phyloP scores from a whole-genome alignment of 2,888 invertebrate genomes.

The Epirrhoe tristata region DNA sequence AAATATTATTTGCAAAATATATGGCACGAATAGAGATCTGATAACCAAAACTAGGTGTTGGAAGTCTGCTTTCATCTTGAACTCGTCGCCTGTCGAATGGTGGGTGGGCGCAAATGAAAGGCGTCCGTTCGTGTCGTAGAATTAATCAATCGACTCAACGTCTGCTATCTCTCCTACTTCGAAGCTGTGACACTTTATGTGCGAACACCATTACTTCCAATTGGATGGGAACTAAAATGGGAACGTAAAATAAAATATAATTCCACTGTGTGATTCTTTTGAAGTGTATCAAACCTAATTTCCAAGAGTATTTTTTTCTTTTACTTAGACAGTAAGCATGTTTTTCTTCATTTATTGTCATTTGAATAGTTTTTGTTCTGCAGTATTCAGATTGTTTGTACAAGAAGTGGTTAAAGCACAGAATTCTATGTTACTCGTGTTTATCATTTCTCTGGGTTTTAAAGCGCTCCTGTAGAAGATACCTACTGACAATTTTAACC shows the following conservation, averaged over 20 bases:
- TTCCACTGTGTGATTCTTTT: neutral
- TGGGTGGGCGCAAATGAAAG: slow-evolving; percentile 27
- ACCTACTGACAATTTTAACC: too few relatives aligned
- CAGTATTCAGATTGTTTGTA: neutral
- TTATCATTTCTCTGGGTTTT: too few relatives aligned
- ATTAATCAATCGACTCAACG: slow-evolving; percentile 61
- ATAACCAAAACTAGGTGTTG: neutral
- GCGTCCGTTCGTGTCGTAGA: slow-evolving; percentile 57
- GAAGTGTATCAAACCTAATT: neutral
- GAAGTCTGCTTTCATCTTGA: slow-evolving; percentile 8
- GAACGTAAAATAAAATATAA: slow-evolving; percentile 2
- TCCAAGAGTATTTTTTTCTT: neutral
- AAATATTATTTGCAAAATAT: too few relatives aligned
- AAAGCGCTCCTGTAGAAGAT: too few relatives aligned
- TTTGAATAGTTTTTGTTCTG: neutral
- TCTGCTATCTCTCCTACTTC: slow-evolving; percentile 31
- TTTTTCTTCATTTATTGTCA: neutral
- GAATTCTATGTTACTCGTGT: too few relatives aligned
- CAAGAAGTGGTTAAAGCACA: too few relatives aligned
- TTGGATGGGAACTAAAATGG: slow-evolving; percentile 23
- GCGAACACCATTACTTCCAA: slow-evolving; percentile 30
- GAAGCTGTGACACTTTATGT: slow-evolving; percentile 35
- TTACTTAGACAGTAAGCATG: neutral
- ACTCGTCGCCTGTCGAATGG: slow-evolving; percentile 14
- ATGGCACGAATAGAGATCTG: neutral